phyloP scores from a whole-genome alignment of 2,113 vertebrate species.

The Larimichthys polyactis region DNA sequence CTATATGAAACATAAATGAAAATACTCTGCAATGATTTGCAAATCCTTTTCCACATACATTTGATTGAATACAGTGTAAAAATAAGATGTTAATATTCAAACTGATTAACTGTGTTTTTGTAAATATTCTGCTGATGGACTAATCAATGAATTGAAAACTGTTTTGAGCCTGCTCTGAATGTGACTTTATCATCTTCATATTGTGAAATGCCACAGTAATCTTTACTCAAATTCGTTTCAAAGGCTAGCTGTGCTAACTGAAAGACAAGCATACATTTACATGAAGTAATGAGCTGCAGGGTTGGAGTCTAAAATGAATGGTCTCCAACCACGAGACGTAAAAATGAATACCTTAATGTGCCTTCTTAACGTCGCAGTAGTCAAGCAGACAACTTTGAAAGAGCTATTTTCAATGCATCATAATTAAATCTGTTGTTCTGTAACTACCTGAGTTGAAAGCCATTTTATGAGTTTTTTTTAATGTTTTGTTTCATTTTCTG shows the following conservation, averaged over 20 bases:
- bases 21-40: background rate
- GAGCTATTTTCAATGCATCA: conserved; percentile 23
- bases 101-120: background rate
- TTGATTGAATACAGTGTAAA: no score
- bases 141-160: background rate
- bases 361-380: conserved; percentile 48
- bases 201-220: background rate
- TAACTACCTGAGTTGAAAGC: conserved; percentile 29
- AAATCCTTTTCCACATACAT: no score
- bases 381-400: background rate
- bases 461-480: background rate
- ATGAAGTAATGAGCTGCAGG: background rate
- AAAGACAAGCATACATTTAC: background rate
- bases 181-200: background rate
- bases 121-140: background rate
- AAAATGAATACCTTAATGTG: conserved; percentile 43
- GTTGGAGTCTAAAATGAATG: background rate
- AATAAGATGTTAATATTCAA: no score
- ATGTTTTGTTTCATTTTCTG: conserved; percentile 12
- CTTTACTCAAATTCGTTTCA: background rate
- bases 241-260: background rate
- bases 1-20: no score
- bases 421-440: background rate
- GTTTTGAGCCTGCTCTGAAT: background rate
- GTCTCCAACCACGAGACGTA: background rate